Evolutionary conservation across 2,888 invertebrate species (phyloP).

Genomic region (Drosophila lacicola): DNA sequence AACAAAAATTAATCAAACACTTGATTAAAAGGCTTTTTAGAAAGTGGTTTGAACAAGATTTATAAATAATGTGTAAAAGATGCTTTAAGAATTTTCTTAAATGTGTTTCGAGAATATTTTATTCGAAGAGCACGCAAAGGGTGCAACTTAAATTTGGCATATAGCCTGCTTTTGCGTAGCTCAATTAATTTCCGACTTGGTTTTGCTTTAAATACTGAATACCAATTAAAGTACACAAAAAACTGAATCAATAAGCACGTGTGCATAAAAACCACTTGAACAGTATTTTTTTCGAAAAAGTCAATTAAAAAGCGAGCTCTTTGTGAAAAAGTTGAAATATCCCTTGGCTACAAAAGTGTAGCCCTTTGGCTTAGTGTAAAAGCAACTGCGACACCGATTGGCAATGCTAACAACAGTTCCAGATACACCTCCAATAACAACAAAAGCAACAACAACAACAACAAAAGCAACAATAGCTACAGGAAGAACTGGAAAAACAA

Average conservation of each 20-base stretch:
- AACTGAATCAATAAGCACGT: no score
- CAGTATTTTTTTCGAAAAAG: neutral
- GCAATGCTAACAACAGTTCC: constrained; percentile 6
- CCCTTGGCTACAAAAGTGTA: constrained; percentile 3
- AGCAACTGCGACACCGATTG: constrained; percentile 10
- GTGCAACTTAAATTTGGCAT: no score
- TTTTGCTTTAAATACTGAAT: no score
- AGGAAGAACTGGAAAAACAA: constrained; percentile 4
- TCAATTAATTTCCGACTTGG: no score
- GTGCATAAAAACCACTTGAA: neutral
- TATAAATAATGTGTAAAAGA: neutral
- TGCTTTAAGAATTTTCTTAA: neutral
- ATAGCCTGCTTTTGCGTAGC: no score
- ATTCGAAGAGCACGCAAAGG: no score
- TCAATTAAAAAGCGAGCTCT: neutral
- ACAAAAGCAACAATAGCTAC: neutral
- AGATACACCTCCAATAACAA: constrained; percentile 2
- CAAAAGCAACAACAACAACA: constrained; percentile 2
- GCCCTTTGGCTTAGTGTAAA: constrained; percentile 1
- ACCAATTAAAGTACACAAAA: no score
- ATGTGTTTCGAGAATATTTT: neutral
- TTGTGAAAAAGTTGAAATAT: constrained; percentile 5
- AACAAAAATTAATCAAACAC: no score
- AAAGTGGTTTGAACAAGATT: no score
- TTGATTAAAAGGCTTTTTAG: no score